Evolutionary conservation across 2,888 invertebrate genomes (phyloP).

Genomic region (Mesoligia furuncula): DNA sequence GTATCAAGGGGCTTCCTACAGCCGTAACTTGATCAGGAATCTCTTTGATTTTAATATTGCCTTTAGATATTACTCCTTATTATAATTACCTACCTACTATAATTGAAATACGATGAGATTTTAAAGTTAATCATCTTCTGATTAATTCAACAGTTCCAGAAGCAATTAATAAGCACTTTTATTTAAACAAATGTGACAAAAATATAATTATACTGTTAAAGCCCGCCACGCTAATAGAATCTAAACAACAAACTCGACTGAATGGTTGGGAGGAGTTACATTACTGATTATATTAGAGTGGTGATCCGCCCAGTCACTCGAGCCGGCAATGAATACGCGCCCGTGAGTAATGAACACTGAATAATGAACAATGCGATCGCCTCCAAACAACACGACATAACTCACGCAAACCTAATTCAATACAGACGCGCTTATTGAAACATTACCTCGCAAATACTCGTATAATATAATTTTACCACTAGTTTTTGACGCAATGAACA

Average conservation of each 20-base stretch:
- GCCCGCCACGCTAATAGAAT: slow-evolving; percentile 28
- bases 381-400: slow-evolving; percentile 67
- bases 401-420: slow-evolving; percentile 66
- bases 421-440: slow-evolving; percentile 58
- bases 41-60: background rate
- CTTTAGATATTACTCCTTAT: background rate
- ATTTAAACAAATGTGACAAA: slow-evolving; percentile 1
- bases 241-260: slow-evolving; percentile 42
- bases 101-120: background rate
- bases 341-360: slow-evolving; percentile 69
- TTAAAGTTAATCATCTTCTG: background rate
- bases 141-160: background rate
- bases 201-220: slow-evolving; percentile 3
- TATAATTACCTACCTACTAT: background rate
- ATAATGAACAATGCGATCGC: slow-evolving; percentile 66
- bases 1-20: slow-evolving; percentile 1
- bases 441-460: slow-evolving; percentile 41
- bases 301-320: slow-evolving; percentile 48
- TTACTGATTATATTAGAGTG: slow-evolving; percentile 49
- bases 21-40: background rate
- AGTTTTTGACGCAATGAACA: slow-evolving; percentile 52
- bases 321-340: slow-evolving; percentile 58
- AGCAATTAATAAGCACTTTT: background rate
- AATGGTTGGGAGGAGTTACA: slow-evolving; percentile 54
- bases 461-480: slow-evolving; percentile 34